Evolutionary conservation across 2,113 vertebrate genomes (phyloP), one percentile per base, ranked within the genome.

Genomic region (Ammodytes dubius): DNA sequence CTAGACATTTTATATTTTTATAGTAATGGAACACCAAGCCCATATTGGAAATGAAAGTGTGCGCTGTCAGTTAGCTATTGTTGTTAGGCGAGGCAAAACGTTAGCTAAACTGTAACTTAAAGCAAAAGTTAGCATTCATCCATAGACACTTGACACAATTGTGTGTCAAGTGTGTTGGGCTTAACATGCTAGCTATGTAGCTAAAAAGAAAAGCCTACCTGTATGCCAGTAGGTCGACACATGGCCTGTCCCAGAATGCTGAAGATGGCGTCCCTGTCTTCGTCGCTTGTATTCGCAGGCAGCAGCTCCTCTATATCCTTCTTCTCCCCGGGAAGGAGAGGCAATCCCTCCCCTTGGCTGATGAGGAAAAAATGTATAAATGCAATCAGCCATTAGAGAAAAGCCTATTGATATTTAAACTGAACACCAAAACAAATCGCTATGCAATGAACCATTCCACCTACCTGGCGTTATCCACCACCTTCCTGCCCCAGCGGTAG

Each of bases 381-480:
- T 10, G 0, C n/a, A 35, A 57, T 50, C 27, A 49, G 19, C 27
- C 27, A 2, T 27, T 27, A 27, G 27, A 27, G 27, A 27, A 27
- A 27, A 27, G 27, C 27, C 2, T 27, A 2, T 27, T 27, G 2
- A 27, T 27, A 27, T 27, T 27, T 27, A 27, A 27, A 27, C 27
- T 27, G 27, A 27, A 2, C 27, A 27, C 1, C 27, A 27, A 27
- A 27, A 27, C 27, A 27, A 27, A 27, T 27, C 27, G 27, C 27
- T 27, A 27, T 27, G 27, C 27, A 27, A 27, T 27, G 27, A 27
- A 27, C 27, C 27, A 27, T 27, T 66, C 10, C 39, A 93, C 94
- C 88, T 83, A 99, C 98, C 98, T 99, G 80, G 98, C 97, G 82
- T 99, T 99, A 84, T 99, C 98, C 42, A 99, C 98, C 52, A 99